Conservation (phyloP, 2,797 vertebrate genomes). For the Crocidura indochinensis region DNA sequence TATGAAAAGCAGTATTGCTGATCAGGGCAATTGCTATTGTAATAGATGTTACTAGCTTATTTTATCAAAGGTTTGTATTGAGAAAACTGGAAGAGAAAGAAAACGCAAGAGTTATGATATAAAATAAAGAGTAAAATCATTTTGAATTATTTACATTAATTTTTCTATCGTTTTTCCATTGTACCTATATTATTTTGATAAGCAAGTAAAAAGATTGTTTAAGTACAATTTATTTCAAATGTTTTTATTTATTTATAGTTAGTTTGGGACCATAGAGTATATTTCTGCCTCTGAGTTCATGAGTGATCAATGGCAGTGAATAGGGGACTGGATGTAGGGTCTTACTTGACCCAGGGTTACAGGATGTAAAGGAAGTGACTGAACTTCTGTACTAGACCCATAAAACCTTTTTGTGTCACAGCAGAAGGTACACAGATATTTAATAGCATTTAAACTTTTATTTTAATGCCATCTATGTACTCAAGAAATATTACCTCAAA, state of each 20-base stretch:
- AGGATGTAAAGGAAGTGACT: no score
- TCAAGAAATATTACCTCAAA: no score
- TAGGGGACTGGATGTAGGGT: no score
- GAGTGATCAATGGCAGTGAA: no score
- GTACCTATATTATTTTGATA: background rate
- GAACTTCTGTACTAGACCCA: no score
- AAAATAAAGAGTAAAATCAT: background rate
- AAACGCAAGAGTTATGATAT: background rate
- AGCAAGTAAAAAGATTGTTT: background rate
- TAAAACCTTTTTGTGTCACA: no score
- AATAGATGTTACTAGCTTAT: background rate
- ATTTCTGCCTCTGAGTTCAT: no score
- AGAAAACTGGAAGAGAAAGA: background rate
- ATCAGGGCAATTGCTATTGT: background rate
- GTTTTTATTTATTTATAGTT: slow-evolving; percentile 8
- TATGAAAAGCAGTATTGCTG: background rate
- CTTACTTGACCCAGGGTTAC: no score
- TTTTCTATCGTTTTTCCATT: background rate
- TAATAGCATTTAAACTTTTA: no score
- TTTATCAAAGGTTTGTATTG: slow-evolving; percentile 18
- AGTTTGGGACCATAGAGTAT: no score
- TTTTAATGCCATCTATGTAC: no score
- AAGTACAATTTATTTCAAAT: slow-evolving; percentile 26
- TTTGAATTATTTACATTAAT: background rate
- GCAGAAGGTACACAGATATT: no score